Evolutionary conservation across 1,140 invertebrate genomes (phyloP), one percentile per base, ranked within the genome.

Genomic region (Neelides sp.): DNA sequence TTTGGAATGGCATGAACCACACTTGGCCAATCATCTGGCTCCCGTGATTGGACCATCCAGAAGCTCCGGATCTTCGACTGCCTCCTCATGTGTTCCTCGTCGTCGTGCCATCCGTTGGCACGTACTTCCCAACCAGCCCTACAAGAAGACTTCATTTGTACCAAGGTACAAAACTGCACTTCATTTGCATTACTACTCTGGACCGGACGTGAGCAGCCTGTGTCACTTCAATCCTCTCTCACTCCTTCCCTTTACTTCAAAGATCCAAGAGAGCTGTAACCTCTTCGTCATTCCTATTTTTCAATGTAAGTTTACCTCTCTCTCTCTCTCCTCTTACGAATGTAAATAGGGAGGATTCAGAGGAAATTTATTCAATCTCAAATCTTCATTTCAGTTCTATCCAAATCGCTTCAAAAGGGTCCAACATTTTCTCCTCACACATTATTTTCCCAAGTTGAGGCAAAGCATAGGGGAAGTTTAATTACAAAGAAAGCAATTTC

Each of bases 1-100:
- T 61, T 61, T 61, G 59, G 59, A 61, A 57, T 61, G 59, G 55
- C 59, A 61, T 61, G 59, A 57, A 57, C 55, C 55, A 57, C 53
- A 61, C 55, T 61, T 57, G 52, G 55, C 59, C 59, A 61, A 61
- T 57, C 59, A 61, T 61, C 53, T 56, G 51, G 53, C 54, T 45
- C 41, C 53, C 48, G 50, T 59, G 50, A 56, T 59, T 55, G 59
- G 55, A 50, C 50, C 52, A 40, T 58, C 44, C 42, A 24, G 53
- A 53, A 57, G 34, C 44, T 50, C 47, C 41, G 44, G 50, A 51
- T 26, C 32, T 48, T 37, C 15, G 22, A 47, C 28, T 13, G 13
- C 32, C 30, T 22, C 27, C 24, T n/a, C 34, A 15, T 13, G 19
- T 23, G 34, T 47, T 47, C 30, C 36, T 35, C 30, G 8, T 32